These are phyloP conservation scores for Drosophila repletoides DNA, from an alignment of 1,140 invertebrate genomes.

Conservation along the genomic window DNA sequence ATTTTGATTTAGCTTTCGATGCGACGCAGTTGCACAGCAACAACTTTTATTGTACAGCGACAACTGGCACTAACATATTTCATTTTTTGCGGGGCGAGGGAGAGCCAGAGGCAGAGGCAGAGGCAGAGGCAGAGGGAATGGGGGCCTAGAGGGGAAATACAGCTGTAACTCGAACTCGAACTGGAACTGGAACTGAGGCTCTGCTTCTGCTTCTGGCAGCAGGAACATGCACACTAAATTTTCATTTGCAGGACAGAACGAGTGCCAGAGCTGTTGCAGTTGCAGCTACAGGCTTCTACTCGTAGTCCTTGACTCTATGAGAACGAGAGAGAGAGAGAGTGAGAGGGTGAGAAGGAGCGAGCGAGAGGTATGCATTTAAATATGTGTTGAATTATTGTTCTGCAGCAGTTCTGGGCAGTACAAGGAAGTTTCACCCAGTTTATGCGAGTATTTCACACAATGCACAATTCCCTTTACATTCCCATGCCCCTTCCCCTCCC, in stretches of 20 bases:
- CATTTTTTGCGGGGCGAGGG: slow-evolving; percentile 7
- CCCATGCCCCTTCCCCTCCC: not conserved
- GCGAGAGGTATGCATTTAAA: slow-evolving; percentile 62
- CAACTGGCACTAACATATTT: slow-evolving; percentile 70
- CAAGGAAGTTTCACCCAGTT: slow-evolving; percentile 53
- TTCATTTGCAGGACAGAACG: slow-evolving; percentile 67
- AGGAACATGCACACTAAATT: slow-evolving; percentile 75
- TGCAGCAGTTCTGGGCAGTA: slow-evolving; percentile 37
- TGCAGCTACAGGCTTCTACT: slow-evolving; percentile 21
- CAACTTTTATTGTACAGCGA: slow-evolving; percentile 39
- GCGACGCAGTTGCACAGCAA: slow-evolving; percentile 42
- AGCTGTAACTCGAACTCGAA: slow-evolving; percentile 25
- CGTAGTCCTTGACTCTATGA: slow-evolving; percentile 21
- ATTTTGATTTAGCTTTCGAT: slow-evolving; percentile 77
- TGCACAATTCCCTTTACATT: slow-evolving; percentile 44
- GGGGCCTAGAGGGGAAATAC: not conserved
- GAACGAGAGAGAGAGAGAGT: not conserved
- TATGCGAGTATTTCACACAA: slow-evolving; percentile 38
- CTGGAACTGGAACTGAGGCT: slow-evolving; percentile 22
- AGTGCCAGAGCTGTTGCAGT: slow-evolving; percentile 7
- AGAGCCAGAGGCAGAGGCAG: not conserved
- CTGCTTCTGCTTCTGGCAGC: slow-evolving; percentile 56
- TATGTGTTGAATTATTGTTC: slow-evolving; percentile 78
- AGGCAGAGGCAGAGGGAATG: not conserved
- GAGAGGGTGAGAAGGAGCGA: not conserved